Evolutionary conservation across 2,113 vertebrate genomes (phyloP), one percentile per base, ranked within the genome.

Genomic region (Gasterosteus aculeatus): DNA sequence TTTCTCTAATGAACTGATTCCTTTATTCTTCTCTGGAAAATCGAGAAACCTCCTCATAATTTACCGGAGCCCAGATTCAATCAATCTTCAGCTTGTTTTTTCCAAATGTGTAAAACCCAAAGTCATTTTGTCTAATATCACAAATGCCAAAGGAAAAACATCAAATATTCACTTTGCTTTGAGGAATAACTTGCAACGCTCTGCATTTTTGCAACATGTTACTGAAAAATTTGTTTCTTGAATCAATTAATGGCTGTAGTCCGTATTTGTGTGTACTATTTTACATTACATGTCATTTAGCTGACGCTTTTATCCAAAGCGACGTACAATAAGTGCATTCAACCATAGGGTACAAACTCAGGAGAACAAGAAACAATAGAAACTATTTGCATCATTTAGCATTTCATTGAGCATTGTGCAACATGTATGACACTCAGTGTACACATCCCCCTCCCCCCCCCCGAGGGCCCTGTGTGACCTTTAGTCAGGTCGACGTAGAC

Each of bases 401-500:
- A n/a, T 26, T 35, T n/a, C 15, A 5, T 18, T 1, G 9, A 19
- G 14, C 7, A 1, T 70, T 31, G 47, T 60, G 26, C 26, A 57
- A 29, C 72, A 65, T 41, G 16, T 5, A 62, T 41, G 57, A 39
- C 72, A 71, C 29, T 49, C 31, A 19, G 61, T 0, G 31, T 62
- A 41, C 35, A n/a, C 22, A 2, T 56, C 22, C 22, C n/a, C n/a
- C n/a, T n/a, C n/a, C n/a, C n/a, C n/a, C n/a, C 29, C 44, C 74
- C 64, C 0, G 12, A 60, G 29, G 54, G 38, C n/a, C 42, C 4
- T 4, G 26, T 31, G 58, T 76, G 58, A 72, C 58, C 66, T 75
- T 77, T 82, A 18, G 72, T 33, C 51, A 62, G 73, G 80, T 10
- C 44, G 26, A 82, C 71, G 58, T 49, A 19, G 60, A 47, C 62